These are phyloP conservation scores for Hemitrygon akajei DNA, from an alignment of 2,797 vertebrate species.

Conservation along the genomic window DNA sequence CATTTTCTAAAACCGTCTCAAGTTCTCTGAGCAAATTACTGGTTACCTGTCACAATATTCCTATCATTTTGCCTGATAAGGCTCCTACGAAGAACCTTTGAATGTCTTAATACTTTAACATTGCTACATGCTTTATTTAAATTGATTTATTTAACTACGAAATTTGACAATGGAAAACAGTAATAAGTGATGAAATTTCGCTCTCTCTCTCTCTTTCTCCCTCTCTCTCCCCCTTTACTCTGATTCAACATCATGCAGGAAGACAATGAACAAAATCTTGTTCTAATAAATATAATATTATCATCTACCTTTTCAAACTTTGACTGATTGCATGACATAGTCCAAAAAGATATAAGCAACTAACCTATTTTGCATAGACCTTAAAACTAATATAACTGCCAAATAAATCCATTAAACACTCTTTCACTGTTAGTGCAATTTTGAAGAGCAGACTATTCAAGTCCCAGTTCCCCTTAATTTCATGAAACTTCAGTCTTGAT, in stretches of 20 bases:
- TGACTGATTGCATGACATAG: conserved; percentile 5
- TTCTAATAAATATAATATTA: background rate
- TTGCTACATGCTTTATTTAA: background rate
- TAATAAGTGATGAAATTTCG: background rate
- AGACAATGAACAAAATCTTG: background rate
- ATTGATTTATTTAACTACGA: conserved; percentile 13
- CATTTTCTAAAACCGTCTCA: background rate
- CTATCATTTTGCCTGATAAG: background rate
- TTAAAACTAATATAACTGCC: background rate
- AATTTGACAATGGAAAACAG: background rate
- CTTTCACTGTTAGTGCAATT: background rate
- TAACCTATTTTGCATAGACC: background rate
- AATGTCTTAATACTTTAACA: background rate
- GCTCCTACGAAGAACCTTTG: background rate
- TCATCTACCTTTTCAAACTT: background rate
- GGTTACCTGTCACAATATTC: background rate
- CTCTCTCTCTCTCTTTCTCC: background rate
- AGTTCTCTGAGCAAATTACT: background rate
- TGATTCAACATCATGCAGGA: background rate
- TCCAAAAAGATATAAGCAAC: background rate
- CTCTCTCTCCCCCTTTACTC: background rate
- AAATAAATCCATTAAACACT: background rate
- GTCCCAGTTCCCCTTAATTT: background rate
- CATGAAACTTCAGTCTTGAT: background rate
- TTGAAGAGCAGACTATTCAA: conserved; percentile 1